Conservation (phyloP, 1,140 invertebrate species). For the Tetranychus cinnabarinus region DNA sequence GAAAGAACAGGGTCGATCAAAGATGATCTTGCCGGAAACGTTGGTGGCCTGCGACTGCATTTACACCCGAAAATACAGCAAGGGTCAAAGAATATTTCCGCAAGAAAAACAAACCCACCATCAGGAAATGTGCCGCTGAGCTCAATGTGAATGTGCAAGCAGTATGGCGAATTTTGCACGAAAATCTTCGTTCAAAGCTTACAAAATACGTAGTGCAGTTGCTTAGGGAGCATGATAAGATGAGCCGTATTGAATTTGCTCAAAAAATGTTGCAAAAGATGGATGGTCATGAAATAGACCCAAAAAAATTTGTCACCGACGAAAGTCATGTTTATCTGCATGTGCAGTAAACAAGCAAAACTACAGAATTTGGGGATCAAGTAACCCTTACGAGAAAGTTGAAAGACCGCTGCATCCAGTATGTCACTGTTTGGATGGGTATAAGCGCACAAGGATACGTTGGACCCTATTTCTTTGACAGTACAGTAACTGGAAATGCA, state of each 20-base stretch:
- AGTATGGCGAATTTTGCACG: not conserved
- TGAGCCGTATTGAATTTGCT: too few species aligned
- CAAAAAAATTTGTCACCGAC: not conserved
- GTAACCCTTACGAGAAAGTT: too few species aligned
- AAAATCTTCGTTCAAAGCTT: slow-evolving; percentile 1
- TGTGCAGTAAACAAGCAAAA: not conserved
- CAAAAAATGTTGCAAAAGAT: not conserved
- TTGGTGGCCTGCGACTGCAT: not conserved
- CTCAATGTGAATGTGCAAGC: not conserved
- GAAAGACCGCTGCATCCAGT: too few species aligned
- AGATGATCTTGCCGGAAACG: not conserved
- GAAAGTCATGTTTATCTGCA: not conserved
- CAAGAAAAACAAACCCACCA: not conserved
- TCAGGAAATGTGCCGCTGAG: not conserved
- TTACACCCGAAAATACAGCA: not conserved
- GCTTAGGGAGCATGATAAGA: not conserved
- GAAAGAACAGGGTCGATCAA: not conserved
- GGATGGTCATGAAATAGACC: not conserved
- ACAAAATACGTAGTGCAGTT: not conserved
- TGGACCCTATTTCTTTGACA: too few species aligned
- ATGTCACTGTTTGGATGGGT: too few species aligned
- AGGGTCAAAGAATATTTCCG: not conserved
- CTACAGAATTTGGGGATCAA: not conserved
- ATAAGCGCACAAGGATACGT: too few species aligned
- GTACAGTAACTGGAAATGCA: too few species aligned